Percentiles rank a stretch among this genome's conserved stretches.
These are phyloP conservation scores for Bursaphelenchus okinawaensis DNA, from an alignment of 2,888 invertebrate genomes.

Conservation along the genomic window DNA sequence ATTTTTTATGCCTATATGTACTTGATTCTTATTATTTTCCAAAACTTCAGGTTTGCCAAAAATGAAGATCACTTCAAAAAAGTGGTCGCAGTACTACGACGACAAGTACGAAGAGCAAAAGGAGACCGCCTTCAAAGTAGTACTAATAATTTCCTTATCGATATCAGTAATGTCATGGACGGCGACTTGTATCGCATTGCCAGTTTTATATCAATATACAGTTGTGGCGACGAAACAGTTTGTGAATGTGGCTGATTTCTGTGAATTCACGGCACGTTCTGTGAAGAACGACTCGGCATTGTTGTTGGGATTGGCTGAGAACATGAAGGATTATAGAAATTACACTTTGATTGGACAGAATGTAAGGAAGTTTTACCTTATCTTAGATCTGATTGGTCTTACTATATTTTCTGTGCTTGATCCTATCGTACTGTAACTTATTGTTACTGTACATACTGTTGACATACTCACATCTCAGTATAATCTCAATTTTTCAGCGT, in stretches of 20 bases:
- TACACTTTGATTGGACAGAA: too few species aligned
- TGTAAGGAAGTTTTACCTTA: too few species aligned
- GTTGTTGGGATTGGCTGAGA: too few species aligned
- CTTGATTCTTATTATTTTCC: too few species aligned
- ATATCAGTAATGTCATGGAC: conserved; percentile 28
- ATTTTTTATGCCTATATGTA: too few species aligned
- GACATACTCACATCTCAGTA: too few species aligned
- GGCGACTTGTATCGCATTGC: conserved; percentile 26
- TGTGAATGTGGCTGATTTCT: conserved; percentile 29
- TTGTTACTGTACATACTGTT: too few species aligned
- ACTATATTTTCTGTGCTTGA: too few species aligned
- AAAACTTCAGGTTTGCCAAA: neutral
- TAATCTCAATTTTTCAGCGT: neutral
- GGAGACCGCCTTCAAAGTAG: conserved; percentile 30
- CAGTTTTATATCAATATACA: conserved; percentile 32
- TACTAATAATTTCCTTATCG: conserved; percentile 27
- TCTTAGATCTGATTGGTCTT: too few species aligned
- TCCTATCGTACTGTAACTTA: too few species aligned
- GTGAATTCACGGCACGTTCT: conserved; percentile 27
- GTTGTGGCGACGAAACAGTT: conserved; percentile 27
- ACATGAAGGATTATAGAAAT: conserved; percentile 2
- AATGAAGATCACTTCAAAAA: conserved; percentile 2
- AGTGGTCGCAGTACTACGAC: neutral
- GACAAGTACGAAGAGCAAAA: conserved; percentile 14
- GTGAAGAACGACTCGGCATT: conserved; percentile 23